Evolutionary conservation across 2,797 vertebrate genomes (phyloP), one percentile per base, ranked within the genome.

Genomic region (Alauda arvensis): DNA sequence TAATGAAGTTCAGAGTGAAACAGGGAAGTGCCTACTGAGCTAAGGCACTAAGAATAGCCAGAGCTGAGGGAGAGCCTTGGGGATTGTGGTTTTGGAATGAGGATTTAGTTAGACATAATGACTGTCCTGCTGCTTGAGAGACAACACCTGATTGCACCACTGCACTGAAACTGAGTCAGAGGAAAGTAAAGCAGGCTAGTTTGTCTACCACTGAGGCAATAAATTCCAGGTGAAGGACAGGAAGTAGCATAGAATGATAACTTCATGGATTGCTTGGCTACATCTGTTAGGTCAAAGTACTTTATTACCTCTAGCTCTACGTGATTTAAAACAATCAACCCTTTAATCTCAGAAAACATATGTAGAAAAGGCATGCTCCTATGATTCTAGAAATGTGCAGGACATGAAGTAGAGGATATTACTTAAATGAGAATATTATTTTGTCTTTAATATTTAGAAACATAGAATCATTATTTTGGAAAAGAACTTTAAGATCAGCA

Each of bases 291-390:
- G 81, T 77, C 59, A 16, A 67, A 85, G 67, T 65, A 40, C 45
- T 92, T 80, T 81, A 71, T 91, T 91, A 85, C 43, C 17, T 68
- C n/a, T 77, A 57, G 24, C 46, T 83, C 39, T 87, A 61, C 28
- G 4, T 83, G 34, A 68, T 81, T 83, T 75, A 51, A 77, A 91
- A 56, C 46, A 66, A 67, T 45, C 57, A 57, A 31, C 18, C 31
- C 46, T 93, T 93, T 93, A 75, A 87, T 87, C 59, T 84, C 34
- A 55, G 62, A 61, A 74, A 81, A 42, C 23, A 42, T 25, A n/a
- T 43, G 42, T 80, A 51, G 49, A 56, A 77, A 75, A 79, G 42
- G 18, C 78, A 60, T 55, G 29, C 16, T 55, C 4, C 52, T 71
- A 1, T 83, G 76, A 70, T 70, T 83, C 49, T 62, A 71, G 67